phyloP scores from a whole-genome alignment of 92 coral and sea anemone species.

The Phenganax marumi region DNA sequence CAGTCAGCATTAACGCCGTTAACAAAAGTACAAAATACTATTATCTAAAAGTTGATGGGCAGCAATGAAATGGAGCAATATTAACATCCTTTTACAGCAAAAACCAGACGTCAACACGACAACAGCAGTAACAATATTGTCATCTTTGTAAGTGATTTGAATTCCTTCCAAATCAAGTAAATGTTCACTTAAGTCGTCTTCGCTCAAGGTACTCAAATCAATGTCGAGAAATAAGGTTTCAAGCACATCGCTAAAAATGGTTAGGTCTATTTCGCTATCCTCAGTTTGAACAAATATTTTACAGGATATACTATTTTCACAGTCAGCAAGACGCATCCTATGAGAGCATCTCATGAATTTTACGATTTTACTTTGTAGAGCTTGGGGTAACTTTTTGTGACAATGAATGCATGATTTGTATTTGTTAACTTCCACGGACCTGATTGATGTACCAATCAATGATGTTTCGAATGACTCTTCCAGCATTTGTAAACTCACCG shows the following conservation, averaged over 20 bases:
- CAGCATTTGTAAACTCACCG: not conserved
- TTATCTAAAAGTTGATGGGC: too few species aligned
- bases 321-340: not conserved
- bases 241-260: not conserved
- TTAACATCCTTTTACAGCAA: too few species aligned
- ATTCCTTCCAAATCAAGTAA: not conserved
- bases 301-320: not conserved
- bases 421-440: not conserved
- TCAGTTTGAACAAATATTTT: not conserved
- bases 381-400: not conserved
- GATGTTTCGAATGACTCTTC: not conserved
- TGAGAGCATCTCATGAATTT: not conserved
- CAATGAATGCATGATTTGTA: not conserved
- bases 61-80: too few species aligned
- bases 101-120: too few species aligned
- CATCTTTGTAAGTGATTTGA: not conserved
- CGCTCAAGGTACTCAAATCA: not conserved
- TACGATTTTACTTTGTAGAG: not conserved
- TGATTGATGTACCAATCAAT: not conserved
- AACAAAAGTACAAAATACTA: too few species aligned
- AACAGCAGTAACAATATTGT: not conserved
- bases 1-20: too few species aligned
- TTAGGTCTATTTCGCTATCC: not conserved
- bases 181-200: not conserved
- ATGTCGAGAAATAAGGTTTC: not conserved